These are phyloP conservation scores for Heterocephalus glaber DNA, from an alignment of 2,113 vertebrate genomes.

Conservation along the genomic window DNA sequence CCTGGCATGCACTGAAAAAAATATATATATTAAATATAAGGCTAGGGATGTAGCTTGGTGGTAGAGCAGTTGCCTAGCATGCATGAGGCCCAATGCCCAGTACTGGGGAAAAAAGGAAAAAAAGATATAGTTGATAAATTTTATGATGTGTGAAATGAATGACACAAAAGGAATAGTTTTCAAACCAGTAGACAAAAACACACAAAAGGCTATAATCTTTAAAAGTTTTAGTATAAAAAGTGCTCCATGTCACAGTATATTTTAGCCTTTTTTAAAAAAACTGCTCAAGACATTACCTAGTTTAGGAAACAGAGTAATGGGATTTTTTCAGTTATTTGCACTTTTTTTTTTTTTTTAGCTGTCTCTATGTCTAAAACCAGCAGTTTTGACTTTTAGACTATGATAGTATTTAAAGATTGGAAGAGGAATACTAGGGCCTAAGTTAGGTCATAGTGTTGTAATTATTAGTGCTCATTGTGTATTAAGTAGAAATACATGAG, in stretches of 20 bases:
- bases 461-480: not conserved
- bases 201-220: not conserved
- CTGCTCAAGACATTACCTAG: not conserved
- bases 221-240: conserved; percentile 30
- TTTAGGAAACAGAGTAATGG: not conserved
- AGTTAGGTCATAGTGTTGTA: not conserved
- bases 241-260: not conserved
- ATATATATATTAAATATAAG: no score
- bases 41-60: not conserved
- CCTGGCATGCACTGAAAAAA: not conserved
- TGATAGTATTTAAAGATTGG: not conserved
- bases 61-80: not conserved
- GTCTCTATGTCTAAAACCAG: conserved; percentile 6
- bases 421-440: not conserved
- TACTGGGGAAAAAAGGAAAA: not conserved
- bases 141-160: conserved; percentile 31
- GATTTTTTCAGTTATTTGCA: not conserved
- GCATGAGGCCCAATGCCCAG: not conserved
- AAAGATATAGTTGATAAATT: not conserved
- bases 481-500: conserved; percentile 26
- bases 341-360: not conserved
- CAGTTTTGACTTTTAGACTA: conserved; percentile 5
- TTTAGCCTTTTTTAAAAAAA: not conserved
- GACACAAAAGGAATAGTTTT: not conserved
- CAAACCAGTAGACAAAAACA: not conserved